These are phyloP conservation scores for Bolborhynchus lineola DNA, from an alignment of 2,113 vertebrate species.

Conservation along the genomic window DNA sequence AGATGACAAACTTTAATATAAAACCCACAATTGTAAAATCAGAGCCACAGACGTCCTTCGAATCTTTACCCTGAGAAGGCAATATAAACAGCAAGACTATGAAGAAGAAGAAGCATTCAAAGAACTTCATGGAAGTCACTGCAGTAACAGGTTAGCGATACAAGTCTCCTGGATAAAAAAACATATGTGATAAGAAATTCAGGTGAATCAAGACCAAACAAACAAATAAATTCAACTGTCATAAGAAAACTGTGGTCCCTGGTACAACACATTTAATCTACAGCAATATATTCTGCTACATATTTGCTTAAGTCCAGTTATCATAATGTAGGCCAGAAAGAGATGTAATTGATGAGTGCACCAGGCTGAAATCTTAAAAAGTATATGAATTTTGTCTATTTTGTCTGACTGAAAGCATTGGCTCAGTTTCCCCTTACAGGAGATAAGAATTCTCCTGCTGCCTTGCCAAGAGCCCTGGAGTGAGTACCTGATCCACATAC, in stretches of 20 bases:
- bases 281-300: neutral
- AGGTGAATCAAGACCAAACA: neutral
- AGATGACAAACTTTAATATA: neutral
- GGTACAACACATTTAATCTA: neutral
- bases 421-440: neutral
- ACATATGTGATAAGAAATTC: neutral
- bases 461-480: neutral
- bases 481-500: neutral
- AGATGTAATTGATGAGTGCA: too few species aligned
- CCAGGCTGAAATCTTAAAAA: neutral
- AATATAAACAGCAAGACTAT: neutral
- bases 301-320: neutral
- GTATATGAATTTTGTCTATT: fast-evolving
- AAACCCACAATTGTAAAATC: neutral
- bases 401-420: neutral
- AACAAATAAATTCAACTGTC: neutral
- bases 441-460: neutral
- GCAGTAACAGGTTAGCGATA: neutral
- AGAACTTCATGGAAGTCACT: neutral
- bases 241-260: neutral
- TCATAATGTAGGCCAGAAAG: neutral
- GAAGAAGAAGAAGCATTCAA: neutral
- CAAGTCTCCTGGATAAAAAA: neutral
- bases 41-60: neutral
- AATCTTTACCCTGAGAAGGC: neutral